Base-by-base conservation (phyloP, 1,140 invertebrate species). In the Diachasma alloeum region DNA sequence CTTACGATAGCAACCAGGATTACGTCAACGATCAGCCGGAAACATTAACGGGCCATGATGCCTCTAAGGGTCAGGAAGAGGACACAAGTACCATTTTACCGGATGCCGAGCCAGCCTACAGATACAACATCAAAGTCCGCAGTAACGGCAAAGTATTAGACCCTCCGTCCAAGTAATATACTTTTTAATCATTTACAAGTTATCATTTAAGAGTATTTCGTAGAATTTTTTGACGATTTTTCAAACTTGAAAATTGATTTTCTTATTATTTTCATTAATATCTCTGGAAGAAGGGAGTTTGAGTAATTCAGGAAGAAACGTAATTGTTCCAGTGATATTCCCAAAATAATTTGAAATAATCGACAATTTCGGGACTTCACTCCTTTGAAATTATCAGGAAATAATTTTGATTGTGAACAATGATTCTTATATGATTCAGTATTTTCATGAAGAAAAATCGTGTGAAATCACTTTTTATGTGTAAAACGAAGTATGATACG, bases 121-220 rank as follows among this genome's bases (percentile, higher is more conserved):
- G 86, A 85, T 90, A 88, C 81, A 87, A 87, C 82, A 89, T 89
- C 76, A 90, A 90, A 81, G 85, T 89, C 76, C 88, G 88, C 80
- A 86, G 81, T 70, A 88, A 88, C 82, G 88, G 88, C 84, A 90
- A 89, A 88, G 87, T 90, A 87, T 87, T 90, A 88, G 87, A 89
- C 78, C 86, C 87, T 87, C 86, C 87, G 86, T 88, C 87, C 83
- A 87, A 88, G 79, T 90, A 88, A 88, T 84, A 81, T 76, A 84
- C 68, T 66, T 77, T 46, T 63, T 81, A 26, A 66, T 26, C 13
- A 66, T 66, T 66, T 66, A 26, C 26, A n/a, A 53, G 48, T 53
- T 53, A 53, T 53, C 13, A 42, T 42, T 11, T 42, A 42, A 13
- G 39, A 10, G 4, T 42, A 42, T 42, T 42, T 42, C 13, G 9